These are phyloP conservation scores for Torymus aiolomorphi DNA, from an alignment of 2,888 invertebrate genomes.

Conservation along the genomic window DNA sequence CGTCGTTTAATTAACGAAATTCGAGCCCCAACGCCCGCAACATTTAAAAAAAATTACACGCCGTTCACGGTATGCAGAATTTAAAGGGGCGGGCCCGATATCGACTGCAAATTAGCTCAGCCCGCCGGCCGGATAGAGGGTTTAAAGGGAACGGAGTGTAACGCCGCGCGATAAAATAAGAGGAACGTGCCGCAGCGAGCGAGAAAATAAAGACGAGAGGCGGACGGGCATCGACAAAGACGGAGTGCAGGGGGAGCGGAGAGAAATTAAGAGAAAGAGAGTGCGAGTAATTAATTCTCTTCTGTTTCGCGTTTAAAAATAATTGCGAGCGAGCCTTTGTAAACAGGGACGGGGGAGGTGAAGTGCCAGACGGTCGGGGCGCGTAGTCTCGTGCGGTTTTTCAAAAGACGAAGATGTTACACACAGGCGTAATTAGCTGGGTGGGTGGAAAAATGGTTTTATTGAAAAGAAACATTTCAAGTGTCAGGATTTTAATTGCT, in stretches of 20 bases:
- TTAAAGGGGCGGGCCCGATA: constrained; percentile 12
- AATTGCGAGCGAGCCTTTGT: not conserved
- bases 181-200: constrained; percentile 24
- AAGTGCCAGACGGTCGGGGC: too few species aligned
- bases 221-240: too few species aligned
- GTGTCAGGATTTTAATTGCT: too few species aligned
- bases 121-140: constrained; percentile 21
- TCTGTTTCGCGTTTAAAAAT: not conserved
- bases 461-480: too few species aligned
- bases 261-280: not conserved
- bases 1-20: constrained; percentile 33
- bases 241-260: not conserved
- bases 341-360: not conserved
- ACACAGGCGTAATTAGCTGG: too few species aligned
- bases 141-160: constrained; percentile 41
- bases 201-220: not conserved
- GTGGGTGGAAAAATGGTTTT: too few species aligned
- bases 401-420: too few species aligned
- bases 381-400: too few species aligned
- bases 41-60: constrained; percentile 34
- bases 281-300: not conserved
- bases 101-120: constrained; percentile 52
- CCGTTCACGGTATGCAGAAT: constrained; percentile 13
- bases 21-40: not conserved
- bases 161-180: constrained; percentile 31